A percentile compares a stretch with the other conserved stretches of the same genome.
phyloP scores from a whole-genome alignment of 2,888 invertebrate species.

The Callosobruchus maculatus region DNA sequence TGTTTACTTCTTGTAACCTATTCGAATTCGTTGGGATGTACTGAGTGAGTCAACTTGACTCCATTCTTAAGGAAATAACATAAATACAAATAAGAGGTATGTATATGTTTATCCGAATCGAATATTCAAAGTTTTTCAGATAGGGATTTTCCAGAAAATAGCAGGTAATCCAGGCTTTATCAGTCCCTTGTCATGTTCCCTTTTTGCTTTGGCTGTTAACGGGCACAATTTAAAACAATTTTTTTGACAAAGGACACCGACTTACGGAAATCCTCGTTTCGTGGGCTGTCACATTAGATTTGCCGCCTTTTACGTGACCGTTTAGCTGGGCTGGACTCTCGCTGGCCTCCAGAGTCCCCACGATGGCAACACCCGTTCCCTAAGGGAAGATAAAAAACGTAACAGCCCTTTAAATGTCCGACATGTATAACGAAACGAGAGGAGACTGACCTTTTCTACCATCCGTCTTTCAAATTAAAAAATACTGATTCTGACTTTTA shows the following conservation, averaged over 20 bases:
- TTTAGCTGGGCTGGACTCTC: constrained; percentile 22
- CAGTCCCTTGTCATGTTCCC: not conserved
- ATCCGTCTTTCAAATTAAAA: constrained; percentile 1
- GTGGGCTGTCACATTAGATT: constrained; percentile 29
- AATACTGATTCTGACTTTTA: not conserved
- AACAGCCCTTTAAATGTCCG: constrained; percentile 2
- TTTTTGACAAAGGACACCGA: constrained; percentile 23
- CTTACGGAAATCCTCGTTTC: constrained; percentile 24
- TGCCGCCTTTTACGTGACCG: constrained; percentile 21
- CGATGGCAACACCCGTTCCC: not conserved
- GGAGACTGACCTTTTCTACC: not conserved
- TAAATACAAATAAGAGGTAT: not conserved
- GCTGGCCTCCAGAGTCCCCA: not conserved
- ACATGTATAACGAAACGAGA: not conserved
- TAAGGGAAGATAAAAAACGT: not conserved
- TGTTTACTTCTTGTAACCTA: no score
- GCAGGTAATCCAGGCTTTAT: not conserved
- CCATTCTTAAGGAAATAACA: no score
- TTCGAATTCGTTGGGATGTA: no score
- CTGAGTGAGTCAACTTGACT: no score
- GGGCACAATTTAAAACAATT: not conserved
- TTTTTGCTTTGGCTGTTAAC: not conserved
- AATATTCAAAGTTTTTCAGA: not conserved
- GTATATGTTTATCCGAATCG: not conserved
- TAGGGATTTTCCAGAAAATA: not conserved